Conservation (phyloP, 30 jellyfish, hydroid and myxozoan genomes). For the Cassiopea andromeda region DNA sequence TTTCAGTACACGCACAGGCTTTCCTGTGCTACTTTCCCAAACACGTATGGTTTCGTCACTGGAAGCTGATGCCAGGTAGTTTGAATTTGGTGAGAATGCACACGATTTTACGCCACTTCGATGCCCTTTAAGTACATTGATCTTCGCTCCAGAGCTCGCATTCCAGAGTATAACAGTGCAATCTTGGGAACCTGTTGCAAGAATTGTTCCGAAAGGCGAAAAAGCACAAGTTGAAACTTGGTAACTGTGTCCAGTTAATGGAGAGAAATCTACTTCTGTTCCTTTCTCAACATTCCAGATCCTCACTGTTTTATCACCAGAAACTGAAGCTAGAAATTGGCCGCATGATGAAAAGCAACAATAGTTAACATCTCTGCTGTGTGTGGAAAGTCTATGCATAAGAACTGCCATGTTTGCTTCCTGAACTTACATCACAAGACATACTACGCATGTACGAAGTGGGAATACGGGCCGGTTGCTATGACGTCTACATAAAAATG, state of each 20-base stretch:
- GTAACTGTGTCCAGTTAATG: conserved; percentile 79
- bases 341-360: conserved; percentile 87
- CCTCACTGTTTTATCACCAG: conserved; percentile 90
- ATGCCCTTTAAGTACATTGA: conserved; percentile 83
- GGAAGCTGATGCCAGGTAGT: conserved; percentile 81
- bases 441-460: conserved; percentile 10
- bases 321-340: conserved; percentile 77
- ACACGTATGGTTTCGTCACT: conserved; percentile 79
- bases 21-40: conserved; percentile 76
- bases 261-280: conserved; percentile 78
- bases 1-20: conserved; percentile 62
- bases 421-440: background rate
- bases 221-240: conserved; percentile 85
- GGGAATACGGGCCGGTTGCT: no score
- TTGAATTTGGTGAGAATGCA: conserved; percentile 83
- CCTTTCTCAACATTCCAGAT: conserved; percentile 77
- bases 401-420: conserved; percentile 80
- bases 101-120: conserved; percentile 82
- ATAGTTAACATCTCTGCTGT: conserved; percentile 85
- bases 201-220: conserved; percentile 90
- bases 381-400: conserved; percentile 75
- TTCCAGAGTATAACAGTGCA: conserved; percentile 87
- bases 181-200: conserved; percentile 95
- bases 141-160: conserved; percentile 72
- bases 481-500: background rate